Base-by-base conservation (phyloP, 1,140 invertebrate genomes). In the Sesamia nonagrioides region DNA sequence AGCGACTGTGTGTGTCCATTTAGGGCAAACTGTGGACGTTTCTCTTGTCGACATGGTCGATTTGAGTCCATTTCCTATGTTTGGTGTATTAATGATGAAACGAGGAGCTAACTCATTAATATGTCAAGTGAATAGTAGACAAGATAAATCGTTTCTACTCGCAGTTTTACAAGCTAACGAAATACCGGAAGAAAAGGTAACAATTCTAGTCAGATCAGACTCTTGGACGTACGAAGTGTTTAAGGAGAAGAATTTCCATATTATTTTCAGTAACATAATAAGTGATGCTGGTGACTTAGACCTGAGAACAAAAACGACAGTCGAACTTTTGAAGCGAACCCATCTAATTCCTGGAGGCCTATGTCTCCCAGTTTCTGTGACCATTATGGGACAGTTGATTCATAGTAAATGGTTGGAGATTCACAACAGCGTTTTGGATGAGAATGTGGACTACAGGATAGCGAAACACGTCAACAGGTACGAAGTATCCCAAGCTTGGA, bases 81-180 rank as follows among this genome's bases (percentile, higher is more conserved):
- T 91, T 37, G 91, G 91, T 1, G 79, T 92, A 33, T 72, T 87
- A 7, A 72, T 92, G 80, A 79, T 89, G 75, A 90, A 83, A 63
- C 76, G 77, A 9, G 78, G 74, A 27, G 78, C 83, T 9, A 54
- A 81, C n/a, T 82, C 85, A 21, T 78, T 92, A 1, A 86, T 83
- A 40, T 86, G 68, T 63, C 72, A 48, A 42, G 63, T 50, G 18
- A 45, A 68, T 7, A 42, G 2, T 18, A 27, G 6, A 0, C 18
- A 68, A n/a, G 63, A 68, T 11, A 27, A 48, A 13, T 42, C 11
- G n/a, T 68, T 68, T 11, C 18, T 68, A 15, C 8, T 45, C 0
- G 27, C 15, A 6, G 37, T 63, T 3, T 9, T 68, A 40, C n/a
- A 33, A 27, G 45, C 68, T 0, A 71, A 71, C 45, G 50, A 6